Conservation (phyloP, 2,113 vertebrate species). For the Spizaetus ornatus region DNA sequence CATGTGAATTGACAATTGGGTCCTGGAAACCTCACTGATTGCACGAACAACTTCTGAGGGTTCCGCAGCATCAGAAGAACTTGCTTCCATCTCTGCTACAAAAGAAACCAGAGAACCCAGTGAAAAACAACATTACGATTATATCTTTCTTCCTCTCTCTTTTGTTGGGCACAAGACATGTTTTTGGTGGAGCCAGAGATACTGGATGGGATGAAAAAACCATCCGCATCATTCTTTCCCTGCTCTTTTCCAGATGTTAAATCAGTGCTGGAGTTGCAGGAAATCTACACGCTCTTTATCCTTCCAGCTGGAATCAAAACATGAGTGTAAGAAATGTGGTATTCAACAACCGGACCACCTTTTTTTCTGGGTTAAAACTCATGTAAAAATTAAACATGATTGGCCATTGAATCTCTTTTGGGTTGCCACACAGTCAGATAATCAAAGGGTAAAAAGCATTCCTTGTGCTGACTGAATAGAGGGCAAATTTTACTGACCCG, state of each 20-base stretch:
- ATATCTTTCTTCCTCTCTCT: neutral
- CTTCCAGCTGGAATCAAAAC: neutral
- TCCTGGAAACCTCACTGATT: neutral
- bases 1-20: neutral
- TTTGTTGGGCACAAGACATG: neutral
- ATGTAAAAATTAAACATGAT: neutral
- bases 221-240: fast-evolving
- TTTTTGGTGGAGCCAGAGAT: neutral
- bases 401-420: neutral
- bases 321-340: neutral
- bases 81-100: neutral
- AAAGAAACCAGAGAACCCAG: neutral
- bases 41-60: neutral
- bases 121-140: neutral
- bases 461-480: neutral
- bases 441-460: neutral
- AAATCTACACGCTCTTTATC: neutral
- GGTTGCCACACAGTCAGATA: neutral
- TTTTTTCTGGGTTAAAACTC: neutral
- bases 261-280: neutral
- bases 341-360: neutral
- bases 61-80: neutral
- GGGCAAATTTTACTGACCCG: neutral
- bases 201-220: neutral
- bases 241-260: neutral